Evolutionary conservation across 1,140 invertebrate species (phyloP).

Genomic region (Daktulosphaira vitifoliae): DNA sequence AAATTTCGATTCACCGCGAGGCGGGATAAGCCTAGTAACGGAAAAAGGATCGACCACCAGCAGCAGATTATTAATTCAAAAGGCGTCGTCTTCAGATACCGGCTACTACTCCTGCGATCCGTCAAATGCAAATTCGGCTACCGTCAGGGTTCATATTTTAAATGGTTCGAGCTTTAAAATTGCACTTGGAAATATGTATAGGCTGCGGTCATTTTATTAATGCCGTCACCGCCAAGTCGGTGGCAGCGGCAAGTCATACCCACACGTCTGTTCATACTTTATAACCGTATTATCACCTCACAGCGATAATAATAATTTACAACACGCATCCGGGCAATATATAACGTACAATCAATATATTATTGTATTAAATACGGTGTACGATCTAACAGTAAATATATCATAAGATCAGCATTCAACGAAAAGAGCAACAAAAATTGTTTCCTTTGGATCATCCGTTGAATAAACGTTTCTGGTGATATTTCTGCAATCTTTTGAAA

Average conservation of each 20-base stretch:
- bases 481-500: too few relatives aligned
- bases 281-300: too few relatives aligned
- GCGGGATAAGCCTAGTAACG: slow-evolving; percentile 50
- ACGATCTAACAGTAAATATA: too few relatives aligned
- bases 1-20: slow-evolving; percentile 51
- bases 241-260: neutral
- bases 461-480: too few relatives aligned
- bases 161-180: slow-evolving; percentile 47
- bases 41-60: slow-evolving; percentile 52
- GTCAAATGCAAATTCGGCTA: slow-evolving; percentile 53
- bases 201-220: neutral
- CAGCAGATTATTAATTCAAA: slow-evolving; percentile 53
- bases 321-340: too few relatives aligned
- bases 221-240: neutral
- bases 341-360: too few relatives aligned
- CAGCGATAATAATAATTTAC: too few relatives aligned
- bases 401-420: too few relatives aligned
- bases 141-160: slow-evolving; percentile 53
- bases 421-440: neutral
- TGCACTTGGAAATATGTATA: neutral
- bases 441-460: too few relatives aligned
- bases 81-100: slow-evolving; percentile 48
- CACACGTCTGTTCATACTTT: neutral
- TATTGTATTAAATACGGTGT: too few relatives aligned
- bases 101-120: slow-evolving; percentile 54